phyloP scores from a whole-genome alignment of 2,888 invertebrate species.

The Lepidochrysops patricia region DNA sequence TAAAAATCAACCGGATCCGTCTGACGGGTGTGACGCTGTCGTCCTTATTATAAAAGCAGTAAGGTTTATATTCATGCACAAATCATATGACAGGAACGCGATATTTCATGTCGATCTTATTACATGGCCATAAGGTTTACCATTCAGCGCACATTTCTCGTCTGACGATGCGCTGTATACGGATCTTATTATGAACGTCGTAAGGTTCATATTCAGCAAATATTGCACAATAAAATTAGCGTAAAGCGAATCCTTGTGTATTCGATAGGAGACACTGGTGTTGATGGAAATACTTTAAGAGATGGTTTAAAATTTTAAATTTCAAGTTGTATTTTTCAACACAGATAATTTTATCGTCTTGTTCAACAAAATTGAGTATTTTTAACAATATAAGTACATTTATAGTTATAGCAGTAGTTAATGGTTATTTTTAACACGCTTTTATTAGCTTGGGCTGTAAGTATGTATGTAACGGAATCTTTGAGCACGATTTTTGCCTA shows the following conservation, averaged over 20 bases:
- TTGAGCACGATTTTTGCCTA: too few species aligned
- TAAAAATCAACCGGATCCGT: constrained; percentile 9
- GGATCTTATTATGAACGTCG: not conserved
- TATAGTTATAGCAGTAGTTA: too few species aligned
- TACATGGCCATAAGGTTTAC: not conserved
- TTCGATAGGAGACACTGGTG: not conserved
- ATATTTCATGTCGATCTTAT: not conserved
- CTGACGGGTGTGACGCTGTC: not conserved
- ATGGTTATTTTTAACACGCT: too few species aligned
- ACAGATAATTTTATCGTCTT: too few species aligned
- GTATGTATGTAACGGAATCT: too few species aligned
- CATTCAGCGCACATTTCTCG: not conserved
- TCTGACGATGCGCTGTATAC: not conserved
- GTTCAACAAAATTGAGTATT: too few species aligned
- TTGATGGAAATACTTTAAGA: not conserved
- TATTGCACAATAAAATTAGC: not conserved
- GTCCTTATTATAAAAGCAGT: too few species aligned
- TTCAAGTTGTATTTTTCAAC: not conserved
- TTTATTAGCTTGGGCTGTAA: too few species aligned
- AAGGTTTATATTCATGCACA: too few species aligned
- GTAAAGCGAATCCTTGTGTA: not conserved
- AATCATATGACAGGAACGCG: not conserved
- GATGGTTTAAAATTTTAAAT: not conserved
- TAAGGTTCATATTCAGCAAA: not conserved
- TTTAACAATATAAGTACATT: too few species aligned